Percentiles rank a stretch among this genome's conserved stretches.
These are phyloP conservation scores for Maconellicoccus hirsutus DNA, from an alignment of 1,140 invertebrate species.

Conservation along the genomic window DNA sequence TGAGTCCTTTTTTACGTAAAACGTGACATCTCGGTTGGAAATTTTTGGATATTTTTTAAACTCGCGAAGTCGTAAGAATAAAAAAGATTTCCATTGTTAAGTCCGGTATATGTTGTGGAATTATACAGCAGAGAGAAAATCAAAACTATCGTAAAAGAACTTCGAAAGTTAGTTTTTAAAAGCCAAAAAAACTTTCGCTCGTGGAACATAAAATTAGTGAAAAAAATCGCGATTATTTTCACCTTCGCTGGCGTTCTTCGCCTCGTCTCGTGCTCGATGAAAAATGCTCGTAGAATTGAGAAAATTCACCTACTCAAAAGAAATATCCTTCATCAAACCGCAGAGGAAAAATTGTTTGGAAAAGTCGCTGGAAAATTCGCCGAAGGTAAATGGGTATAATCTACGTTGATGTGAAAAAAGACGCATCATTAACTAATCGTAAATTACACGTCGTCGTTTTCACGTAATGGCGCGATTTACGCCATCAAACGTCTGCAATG, in stretches of 20 bases:
- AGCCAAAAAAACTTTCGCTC: not conserved
- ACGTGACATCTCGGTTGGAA: not conserved
- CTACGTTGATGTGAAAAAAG: not conserved
- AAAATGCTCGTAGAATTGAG: no score
- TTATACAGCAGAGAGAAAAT: not conserved
- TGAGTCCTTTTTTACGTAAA: not conserved
- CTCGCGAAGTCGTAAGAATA: not conserved
- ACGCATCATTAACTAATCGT: not conserved
- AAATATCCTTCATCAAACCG: no score
- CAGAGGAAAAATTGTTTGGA: no score
- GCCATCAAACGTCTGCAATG: not conserved
- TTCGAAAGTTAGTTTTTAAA: not conserved
- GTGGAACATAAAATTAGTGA: not conserved
- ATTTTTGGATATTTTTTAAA: not conserved
- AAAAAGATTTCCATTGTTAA: not conserved
- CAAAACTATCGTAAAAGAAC: not conserved
- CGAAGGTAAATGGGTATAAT: no score
- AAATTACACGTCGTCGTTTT: not conserved
- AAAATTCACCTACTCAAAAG: no score
- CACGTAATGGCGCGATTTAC: not conserved
- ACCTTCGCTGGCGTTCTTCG: not conserved
- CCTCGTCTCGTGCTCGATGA: no score
- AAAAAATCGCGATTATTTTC: not conserved
- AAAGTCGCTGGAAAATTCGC: no score
- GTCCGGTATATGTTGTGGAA: not conserved